Percentiles rank a stretch among this genome's conserved stretches.
Conservation (phyloP, 2,888 invertebrate species). For the Dromius quadrimaculatus region DNA sequence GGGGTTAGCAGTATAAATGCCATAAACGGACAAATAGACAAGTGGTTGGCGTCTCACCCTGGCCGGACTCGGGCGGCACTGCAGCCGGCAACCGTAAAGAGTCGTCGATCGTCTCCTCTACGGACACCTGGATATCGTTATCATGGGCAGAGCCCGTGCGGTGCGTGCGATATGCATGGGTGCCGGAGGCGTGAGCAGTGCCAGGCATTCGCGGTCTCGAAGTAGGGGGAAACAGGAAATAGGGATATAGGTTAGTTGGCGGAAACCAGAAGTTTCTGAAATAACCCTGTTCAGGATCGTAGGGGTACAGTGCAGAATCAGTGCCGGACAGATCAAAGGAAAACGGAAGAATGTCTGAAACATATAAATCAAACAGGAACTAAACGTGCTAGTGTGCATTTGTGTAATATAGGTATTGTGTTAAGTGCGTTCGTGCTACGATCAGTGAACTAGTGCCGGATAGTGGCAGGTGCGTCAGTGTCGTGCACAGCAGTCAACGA, state of each 20-base stretch:
- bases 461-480: constrained; percentile 32
- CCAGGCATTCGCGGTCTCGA: constrained; percentile 63
- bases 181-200: constrained; percentile 63
- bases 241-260: constrained; percentile 70
- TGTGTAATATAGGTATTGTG: constrained; percentile 14
- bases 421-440: constrained; percentile 31
- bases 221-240: constrained; percentile 72
- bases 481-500: constrained; percentile 38
- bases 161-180: constrained; percentile 65
- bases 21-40: constrained; percentile 42
- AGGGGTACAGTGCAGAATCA: constrained; percentile 71
- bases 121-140: constrained; percentile 63
- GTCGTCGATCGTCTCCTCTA: constrained; percentile 67
- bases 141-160: constrained; percentile 63
- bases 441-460: constrained; percentile 10
- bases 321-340: constrained; percentile 70
- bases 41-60: constrained; percentile 55
- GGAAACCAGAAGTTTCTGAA: constrained; percentile 71
- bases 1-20: constrained; percentile 6
- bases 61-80: constrained; percentile 61
- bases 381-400: constrained; percentile 45
- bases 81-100: constrained; percentile 64
- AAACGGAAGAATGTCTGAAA: constrained; percentile 72
- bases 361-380: constrained; percentile 64
- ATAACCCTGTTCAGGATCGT: constrained; percentile 69